Evolutionary conservation across 2,888 invertebrate genomes (phyloP).

Genomic region (Exephanes ischioxanthus): DNA sequence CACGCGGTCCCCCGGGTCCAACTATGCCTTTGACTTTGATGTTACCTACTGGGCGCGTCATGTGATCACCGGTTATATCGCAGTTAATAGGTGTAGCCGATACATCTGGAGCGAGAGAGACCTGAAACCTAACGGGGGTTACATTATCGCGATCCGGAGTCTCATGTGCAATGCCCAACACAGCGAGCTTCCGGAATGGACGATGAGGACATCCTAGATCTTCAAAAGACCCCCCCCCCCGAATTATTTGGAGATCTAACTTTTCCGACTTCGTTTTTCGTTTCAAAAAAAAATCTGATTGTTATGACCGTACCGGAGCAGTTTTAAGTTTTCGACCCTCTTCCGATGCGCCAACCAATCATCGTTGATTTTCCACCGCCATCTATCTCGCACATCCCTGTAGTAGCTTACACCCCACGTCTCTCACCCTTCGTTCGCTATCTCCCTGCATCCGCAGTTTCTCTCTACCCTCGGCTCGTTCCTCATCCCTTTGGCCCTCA

Average conservation of each 20-base stretch:
- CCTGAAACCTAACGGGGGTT: constrained; percentile 34
- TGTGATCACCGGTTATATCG: constrained; percentile 76
- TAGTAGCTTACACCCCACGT: not conserved
- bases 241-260: not conserved
- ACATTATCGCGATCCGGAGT: constrained; percentile 30
- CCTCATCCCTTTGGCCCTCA: constrained; percentile 52
- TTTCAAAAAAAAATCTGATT: not conserved
- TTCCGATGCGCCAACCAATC: constrained; percentile 1
- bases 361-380: constrained; percentile 10
- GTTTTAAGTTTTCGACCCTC: constrained; percentile 2
- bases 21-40: constrained; percentile 85
- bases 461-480: constrained; percentile 5
- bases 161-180: constrained; percentile 26
- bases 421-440: constrained; percentile 17
- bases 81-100: constrained; percentile 73
- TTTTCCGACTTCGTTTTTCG: constrained; percentile 6
- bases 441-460: constrained; percentile 19
- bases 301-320: not conserved
- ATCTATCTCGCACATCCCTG: constrained; percentile 4
- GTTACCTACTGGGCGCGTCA: constrained; percentile 79
- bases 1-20: constrained; percentile 79
- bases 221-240: not conserved
- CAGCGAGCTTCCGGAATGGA: constrained; percentile 62
- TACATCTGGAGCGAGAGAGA: constrained; percentile 39
- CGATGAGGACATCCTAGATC: not conserved